These are phyloP conservation scores for Micronycteris hirsuta DNA, from an alignment of 2,113 vertebrate species.

Conservation along the genomic window DNA sequence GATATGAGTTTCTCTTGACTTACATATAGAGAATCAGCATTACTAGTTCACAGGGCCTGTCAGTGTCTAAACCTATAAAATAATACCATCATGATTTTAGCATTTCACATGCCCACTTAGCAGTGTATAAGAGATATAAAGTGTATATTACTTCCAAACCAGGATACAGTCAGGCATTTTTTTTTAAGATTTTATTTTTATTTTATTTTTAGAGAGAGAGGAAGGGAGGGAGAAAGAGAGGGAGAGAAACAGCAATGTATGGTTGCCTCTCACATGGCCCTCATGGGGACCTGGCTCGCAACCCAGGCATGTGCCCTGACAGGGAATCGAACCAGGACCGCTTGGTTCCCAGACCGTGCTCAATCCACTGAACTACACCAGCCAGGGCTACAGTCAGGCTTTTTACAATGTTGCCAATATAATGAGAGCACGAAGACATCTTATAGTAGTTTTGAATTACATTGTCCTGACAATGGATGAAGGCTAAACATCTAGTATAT, in stretches of 20 bases:
- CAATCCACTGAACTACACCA: too few species aligned
- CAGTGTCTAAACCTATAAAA: background rate
- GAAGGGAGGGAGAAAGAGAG: too few species aligned
- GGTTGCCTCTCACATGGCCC: too few species aligned
- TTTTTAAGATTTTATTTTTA: too few species aligned
- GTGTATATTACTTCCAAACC: background rate
- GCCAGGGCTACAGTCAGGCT: background rate
- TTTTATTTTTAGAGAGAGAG: too few species aligned
- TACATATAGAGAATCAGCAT: background rate
- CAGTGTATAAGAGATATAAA: background rate
- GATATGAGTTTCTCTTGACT: background rate
- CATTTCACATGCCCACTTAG: background rate
- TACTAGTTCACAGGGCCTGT: background rate
- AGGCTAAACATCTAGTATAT: background rate
- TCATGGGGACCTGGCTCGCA: too few species aligned
- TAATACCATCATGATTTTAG: background rate
- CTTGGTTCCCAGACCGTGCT: too few species aligned
- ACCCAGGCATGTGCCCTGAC: too few species aligned
- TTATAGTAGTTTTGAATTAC: background rate
- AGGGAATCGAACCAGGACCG: too few species aligned
- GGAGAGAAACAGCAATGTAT: too few species aligned
- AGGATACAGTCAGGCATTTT: background rate
- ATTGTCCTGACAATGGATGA: background rate
- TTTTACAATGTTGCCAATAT: background rate
- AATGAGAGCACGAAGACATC: background rate